These are phyloP conservation scores for Cynocephalus volans DNA, from an alignment of 2,113 vertebrate species.

Conservation along the genomic window DNA sequence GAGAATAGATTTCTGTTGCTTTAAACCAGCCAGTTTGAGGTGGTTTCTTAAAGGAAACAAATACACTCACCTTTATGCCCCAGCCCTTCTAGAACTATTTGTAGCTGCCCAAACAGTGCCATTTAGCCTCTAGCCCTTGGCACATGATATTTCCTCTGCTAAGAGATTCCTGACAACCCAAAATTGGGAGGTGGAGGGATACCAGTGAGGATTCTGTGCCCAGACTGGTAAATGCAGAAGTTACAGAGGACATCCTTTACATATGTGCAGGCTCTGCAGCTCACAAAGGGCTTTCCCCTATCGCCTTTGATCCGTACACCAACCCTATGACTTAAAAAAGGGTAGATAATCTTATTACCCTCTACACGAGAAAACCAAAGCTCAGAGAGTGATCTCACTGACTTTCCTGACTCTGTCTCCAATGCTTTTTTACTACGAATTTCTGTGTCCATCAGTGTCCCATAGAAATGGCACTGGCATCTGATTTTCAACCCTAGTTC, in stretches of 20 bases:
- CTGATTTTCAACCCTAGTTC: background rate
- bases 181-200: background rate
- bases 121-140: background rate
- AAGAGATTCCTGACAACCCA: background rate
- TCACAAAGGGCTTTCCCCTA: background rate
- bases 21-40: background rate
- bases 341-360: background rate
- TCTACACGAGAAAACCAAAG: background rate
- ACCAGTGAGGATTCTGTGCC: background rate
- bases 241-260: background rate
- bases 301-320: background rate
- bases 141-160: background rate
- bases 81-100: background rate
- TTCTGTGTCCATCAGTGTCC: background rate
- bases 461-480: background rate
- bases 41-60: constrained; percentile 30
- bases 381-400: background rate
- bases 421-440: background rate
- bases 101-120: background rate
- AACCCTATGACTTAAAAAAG: background rate
- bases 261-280: background rate
- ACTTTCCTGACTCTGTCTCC: background rate
- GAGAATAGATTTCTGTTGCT: background rate
- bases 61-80: background rate
- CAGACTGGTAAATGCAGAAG: background rate